These are phyloP conservation scores for Dromaius novaehollandiae DNA, from an alignment of 2,113 vertebrate species.

Conservation along the genomic window DNA sequence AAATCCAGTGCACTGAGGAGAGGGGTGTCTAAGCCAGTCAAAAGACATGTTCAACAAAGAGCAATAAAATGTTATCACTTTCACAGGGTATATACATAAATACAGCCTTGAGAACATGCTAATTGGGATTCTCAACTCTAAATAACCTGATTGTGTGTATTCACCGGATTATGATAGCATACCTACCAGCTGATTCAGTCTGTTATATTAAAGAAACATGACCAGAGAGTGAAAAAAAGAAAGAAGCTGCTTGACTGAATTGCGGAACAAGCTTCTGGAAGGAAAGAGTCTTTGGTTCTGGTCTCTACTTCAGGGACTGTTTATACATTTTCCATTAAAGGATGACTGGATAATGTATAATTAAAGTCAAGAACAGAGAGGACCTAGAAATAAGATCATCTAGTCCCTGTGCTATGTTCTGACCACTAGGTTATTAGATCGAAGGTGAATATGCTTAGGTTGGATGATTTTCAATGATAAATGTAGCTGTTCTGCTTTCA, in stretches of 20 bases:
- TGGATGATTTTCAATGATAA: not conserved
- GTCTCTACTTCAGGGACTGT: not conserved
- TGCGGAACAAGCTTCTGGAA: not conserved
- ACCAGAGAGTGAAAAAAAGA: not conserved
- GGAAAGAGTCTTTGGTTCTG: not conserved
- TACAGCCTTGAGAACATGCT: not conserved
- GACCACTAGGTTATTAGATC: not conserved
- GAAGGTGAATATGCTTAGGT: not conserved
- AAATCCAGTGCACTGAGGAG: not conserved
- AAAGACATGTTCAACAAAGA: not conserved
- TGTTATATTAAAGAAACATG: not conserved
- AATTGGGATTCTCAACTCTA: not conserved
- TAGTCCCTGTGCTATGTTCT: not conserved
- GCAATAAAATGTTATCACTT: not conserved
- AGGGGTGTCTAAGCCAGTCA: no score
- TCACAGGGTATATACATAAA: not conserved
- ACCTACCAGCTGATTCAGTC: not conserved
- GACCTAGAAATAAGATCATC: not conserved
- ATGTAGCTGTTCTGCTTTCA: not conserved
- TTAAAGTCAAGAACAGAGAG: not conserved
- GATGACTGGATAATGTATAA: not conserved
- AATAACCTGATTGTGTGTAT: not conserved
- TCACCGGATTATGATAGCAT: not conserved
- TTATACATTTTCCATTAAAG: not conserved
- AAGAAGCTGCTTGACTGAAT: not conserved